Base-by-base conservation (phyloP, 2,888 invertebrate genomes). In the Cosmorhoe ocellata region DNA sequence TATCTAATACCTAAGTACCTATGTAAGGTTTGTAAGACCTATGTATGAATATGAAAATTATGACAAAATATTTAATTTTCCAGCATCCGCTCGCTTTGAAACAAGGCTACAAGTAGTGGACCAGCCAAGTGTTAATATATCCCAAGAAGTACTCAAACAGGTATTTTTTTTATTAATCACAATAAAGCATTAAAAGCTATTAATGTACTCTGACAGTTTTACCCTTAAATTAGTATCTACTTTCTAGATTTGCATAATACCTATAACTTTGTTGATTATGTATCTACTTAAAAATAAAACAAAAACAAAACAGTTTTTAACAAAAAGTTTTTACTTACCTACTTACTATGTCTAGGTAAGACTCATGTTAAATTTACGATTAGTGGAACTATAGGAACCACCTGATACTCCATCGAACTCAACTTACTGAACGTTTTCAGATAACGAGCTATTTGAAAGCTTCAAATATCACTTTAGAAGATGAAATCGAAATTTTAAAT, bases 401-500 rank as follows among this genome's bases (percentile, higher is more conserved):
- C 12, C 18, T 12, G 42, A 26, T 12, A 34, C 33, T 38, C 32
- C 12, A 45, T 38, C 38, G 36, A 44, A 50, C 34, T 47, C 7
- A 51, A 28, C 7, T 49, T 37, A 52, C 38, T 55, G 41, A 57
- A 56, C 50, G 49, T 58, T 64, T 90, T 56, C 91, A 95, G 94
- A 90, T 95, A 61, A 91, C 92, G 34, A 92, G 91, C 60, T 93
- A 94, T 66, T 81, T 94, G 62, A 92, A 89, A 71, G 91, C 91
- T 59, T 92, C 93, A 46, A 94, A 94, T 75, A 92, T 94, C 44
- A 92, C 93, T 10, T 69, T 90, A 63, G 82, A 86, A 45, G 93
- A 92, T 71, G 93, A 94, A 63, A 89, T 93, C 64, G 92, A 93
- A 90, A 87, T 95, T 63, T 86, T 94, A 66, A 94, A 93, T 70